phyloP scores from a whole-genome alignment of 92 coral and sea anemone genomes.

The Porites divaricata region DNA sequence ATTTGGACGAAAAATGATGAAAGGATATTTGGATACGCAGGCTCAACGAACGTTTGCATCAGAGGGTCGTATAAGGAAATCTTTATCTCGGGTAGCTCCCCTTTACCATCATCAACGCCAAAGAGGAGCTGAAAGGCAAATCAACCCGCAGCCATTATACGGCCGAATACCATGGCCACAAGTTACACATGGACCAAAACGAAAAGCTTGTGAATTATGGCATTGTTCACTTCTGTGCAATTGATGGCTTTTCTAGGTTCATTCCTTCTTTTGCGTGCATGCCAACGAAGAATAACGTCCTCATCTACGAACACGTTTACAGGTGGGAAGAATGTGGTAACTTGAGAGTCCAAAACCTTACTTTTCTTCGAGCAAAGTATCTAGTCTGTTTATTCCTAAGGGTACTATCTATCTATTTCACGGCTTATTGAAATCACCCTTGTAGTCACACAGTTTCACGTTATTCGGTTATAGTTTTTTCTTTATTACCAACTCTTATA shows the following conservation, averaged over 20 bases:
- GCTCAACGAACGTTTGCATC: background rate
- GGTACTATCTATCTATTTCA: background rate
- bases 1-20: slow-evolving; percentile 62
- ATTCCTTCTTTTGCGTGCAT: slow-evolving; percentile 26
- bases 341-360: background rate
- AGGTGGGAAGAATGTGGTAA: slow-evolving; percentile 12
- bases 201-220: slow-evolving; percentile 58
- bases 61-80: slow-evolving; percentile 31
- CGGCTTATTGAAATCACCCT: too few relatives aligned
- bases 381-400: background rate
- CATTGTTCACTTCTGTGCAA: slow-evolving; percentile 38
- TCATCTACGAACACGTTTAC: slow-evolving; percentile 45
- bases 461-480: too few relatives aligned
- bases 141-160: slow-evolving; percentile 54
- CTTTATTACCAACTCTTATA: too few relatives aligned
- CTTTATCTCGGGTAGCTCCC: slow-evolving; percentile 36
- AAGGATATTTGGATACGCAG: slow-evolving; percentile 20
- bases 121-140: slow-evolving; percentile 41
- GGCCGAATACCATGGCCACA: slow-evolving; percentile 59
- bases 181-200: slow-evolving; percentile 59
- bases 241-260: slow-evolving; percentile 51
- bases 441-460: too few relatives aligned
- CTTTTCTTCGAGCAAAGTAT: background rate
- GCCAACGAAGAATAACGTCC: slow-evolving; percentile 46
- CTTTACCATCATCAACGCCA: slow-evolving; percentile 23